phyloP scores from a whole-genome alignment of 2,888 invertebrate species.

The Lypha dubia region DNA sequence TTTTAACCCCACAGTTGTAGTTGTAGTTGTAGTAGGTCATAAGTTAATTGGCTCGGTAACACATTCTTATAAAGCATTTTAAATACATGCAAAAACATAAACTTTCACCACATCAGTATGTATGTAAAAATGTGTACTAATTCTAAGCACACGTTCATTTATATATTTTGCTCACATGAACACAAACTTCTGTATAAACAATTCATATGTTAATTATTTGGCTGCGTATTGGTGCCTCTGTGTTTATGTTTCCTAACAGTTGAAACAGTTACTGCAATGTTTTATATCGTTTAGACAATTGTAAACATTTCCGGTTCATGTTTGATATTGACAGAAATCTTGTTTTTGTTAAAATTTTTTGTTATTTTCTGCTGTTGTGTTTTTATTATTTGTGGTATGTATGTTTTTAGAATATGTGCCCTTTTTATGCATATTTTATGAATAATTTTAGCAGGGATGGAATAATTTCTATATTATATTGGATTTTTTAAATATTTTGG shows the following conservation, averaged over 20 bases:
- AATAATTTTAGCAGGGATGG: constrained; percentile 7
- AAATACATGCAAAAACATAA: constrained; percentile 15
- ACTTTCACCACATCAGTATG: constrained; percentile 40
- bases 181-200: background rate
- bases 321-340: constrained; percentile 67
- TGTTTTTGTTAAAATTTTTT: constrained; percentile 53
- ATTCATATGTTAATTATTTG: constrained; percentile 33
- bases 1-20: constrained; percentile 41
- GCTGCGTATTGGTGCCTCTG: background rate
- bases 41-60: constrained; percentile 71
- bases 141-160: constrained; percentile 2
- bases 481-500: background rate
- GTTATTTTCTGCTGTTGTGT: constrained; percentile 35
- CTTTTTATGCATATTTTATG: constrained; percentile 42
- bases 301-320: constrained; percentile 71
- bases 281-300: constrained; percentile 71
- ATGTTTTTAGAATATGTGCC: constrained; percentile 47
- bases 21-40: constrained; percentile 56
- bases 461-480: background rate
- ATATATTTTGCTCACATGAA: background rate
- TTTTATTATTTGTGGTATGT: constrained; percentile 53
- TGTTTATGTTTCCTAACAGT: constrained; percentile 34
- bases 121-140: constrained; percentile 4
- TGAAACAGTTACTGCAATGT: constrained; percentile 69
- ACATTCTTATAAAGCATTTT: constrained; percentile 58